Evolutionary conservation across 2,888 invertebrate genomes (phyloP), one percentile per base, ranked within the genome.

Genomic region (Stegana nigrithorax): DNA sequence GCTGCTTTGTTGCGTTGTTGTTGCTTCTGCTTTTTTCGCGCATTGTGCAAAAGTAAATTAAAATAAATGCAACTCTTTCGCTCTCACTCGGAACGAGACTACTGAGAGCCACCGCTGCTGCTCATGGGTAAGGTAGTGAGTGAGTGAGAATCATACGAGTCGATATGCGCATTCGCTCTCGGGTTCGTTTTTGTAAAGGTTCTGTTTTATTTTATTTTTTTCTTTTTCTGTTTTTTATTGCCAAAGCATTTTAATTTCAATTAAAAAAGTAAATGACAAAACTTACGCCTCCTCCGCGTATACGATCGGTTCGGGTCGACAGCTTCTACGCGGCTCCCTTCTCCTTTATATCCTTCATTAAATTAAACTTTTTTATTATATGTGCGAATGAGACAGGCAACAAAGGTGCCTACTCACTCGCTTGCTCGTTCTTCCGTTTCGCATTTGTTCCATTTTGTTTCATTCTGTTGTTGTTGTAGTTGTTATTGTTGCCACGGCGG

Each of bases 191-290:
- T 50, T 63, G 26, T 62, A 2, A 32, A 12, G 10, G 3, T 32
- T 32, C 64, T 14, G 21, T 53, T 64, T 50, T 59, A 14, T 50
- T 64, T 60, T 65, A 27, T 70, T 72, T 56, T 45, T 65, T 65
- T 65, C 64, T 67, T 64, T 71, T 60, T 62, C 63, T 68, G 66
- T 72, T 69, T 73, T 69, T 67, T 73, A 75, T 77, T 74, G 75
- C 72, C 73, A 77, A 78, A 77, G 64, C 79, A 79, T 78, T 76
- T 76, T 76, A 78, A 76, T 76, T 78, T 76, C 78, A 78, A 78
- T 76, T 76, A 79, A 78, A 76, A 75, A 79, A 76, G 79, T 73
- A 76, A 79, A 76, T 76, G 76, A 79, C 79, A 77, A 78, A 74
- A 65, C 76, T 74, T n/a, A n/a, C n/a, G n/a, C n/a, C n/a, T n/a